Evolutionary conservation across 30 jellyfish, hydroid and myxozoan genomes (phyloP), one percentile per base, ranked within the genome.

Genomic region (Cassiopea andromeda): DNA sequence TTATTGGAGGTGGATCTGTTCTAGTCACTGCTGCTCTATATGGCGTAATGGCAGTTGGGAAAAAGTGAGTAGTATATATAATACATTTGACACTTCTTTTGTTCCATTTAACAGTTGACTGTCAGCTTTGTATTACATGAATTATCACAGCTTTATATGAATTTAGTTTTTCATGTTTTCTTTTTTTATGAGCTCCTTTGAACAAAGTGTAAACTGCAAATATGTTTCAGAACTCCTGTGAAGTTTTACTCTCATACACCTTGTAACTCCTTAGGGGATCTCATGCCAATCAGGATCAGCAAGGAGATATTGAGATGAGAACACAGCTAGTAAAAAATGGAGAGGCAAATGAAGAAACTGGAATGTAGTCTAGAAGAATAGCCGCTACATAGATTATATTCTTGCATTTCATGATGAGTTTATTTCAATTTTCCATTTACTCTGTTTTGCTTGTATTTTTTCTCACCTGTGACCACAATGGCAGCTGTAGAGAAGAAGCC

Each of bases 41-140:
- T 79, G 99, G 99, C 8, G 96, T 92, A 38, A 79, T 96, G 45
- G 98, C 98, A 13, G 88, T 96, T 87, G 99, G 99, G 50, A 96
- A 77, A 80, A 96, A 96, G 99, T 96, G 73, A 83, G 79, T 8
- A 70, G 10, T 54, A 10, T 54, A 54, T 6, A 54, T 6, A 10
- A 3, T 54, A 54, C 64, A 1, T 72, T 66, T 4, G 44, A 18
- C 38, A 27, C 38, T 27, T 27, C 38, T 27, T 27, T 27, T 27
- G 0, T 27, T 27, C 38, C 38, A 27, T 27, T 27, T 27, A 27
- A 27, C 38, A 27, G 38, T 27, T 27, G 38, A 27, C 38, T 27
- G 38, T 27, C 38, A 27, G 38, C 38, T 27, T 27, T 27, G 38
- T 27, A 27, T 27, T 27, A 27, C 38, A 27, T 27, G 38, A 27